Base-by-base conservation (phyloP, 2,888 invertebrate genomes). In the Thalpophila matura region DNA sequence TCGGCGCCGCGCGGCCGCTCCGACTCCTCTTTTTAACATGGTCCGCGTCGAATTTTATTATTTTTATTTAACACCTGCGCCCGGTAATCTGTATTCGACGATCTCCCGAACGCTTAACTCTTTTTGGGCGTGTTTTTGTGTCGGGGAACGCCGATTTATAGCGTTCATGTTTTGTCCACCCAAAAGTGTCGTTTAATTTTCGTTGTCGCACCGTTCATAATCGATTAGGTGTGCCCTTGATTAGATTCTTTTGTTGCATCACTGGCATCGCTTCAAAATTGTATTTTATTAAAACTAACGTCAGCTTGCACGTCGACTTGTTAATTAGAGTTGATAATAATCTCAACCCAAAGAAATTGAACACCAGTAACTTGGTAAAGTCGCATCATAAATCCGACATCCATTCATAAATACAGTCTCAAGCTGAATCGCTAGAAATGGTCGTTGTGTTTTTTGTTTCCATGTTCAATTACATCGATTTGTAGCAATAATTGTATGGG, bases 11-110 rank as follows among this genome's bases (percentile, higher is more conserved):
- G 87, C 93, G 89, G 92, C 91, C 92, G 92, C 87, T 74, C 82
- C 77, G 64, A 86, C 88, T 94, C 90, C 51, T 94, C 91, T 93
- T 94, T 94, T 94, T 94, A 86, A 84, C 85, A 66, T 86, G 87
- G 87, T 83, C 86, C 89, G 86, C 87, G 88, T 92, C 86, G 82
- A 86, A 90, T 90, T 94, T 94, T 94, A 93, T 95, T 95, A 94
- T 95, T 95, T 95, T 94, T 93, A 92, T 94, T 94, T 95, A 95
- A 95, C 94, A 95, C 94, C 94, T 94, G 94, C 94, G 90, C 89
- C 88, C 90, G 81, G 92, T 92, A 94, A 95, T 95, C 94, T 92
- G 93, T 93, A 89, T 91, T 90, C 91, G 89, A 91, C 92, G 92
- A 95, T 94, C 94, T 93, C 86, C 89, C 89, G 89, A 93, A 92